Evolutionary conservation across 2,113 vertebrate species (phyloP).

Genomic region (Osmerus mordax): DNA sequence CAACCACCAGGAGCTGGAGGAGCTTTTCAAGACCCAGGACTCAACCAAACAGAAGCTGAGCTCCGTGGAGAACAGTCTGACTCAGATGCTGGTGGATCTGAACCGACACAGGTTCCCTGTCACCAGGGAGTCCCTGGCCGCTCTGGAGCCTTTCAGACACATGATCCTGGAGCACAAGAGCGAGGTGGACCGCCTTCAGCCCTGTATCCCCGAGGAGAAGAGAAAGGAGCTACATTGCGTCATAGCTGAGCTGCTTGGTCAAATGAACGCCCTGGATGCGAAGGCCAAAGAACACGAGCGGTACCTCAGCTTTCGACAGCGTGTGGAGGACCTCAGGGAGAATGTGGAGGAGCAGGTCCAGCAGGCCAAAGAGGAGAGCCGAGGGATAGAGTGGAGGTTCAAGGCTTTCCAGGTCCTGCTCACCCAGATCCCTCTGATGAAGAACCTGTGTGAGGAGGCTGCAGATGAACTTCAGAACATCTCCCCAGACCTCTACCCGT

Average conservation of each 20-base stretch:
- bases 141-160: slow-evolving; percentile 55
- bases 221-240: slow-evolving; percentile 51
- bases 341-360: slow-evolving; percentile 66
- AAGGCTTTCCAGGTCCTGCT: slow-evolving; percentile 68
- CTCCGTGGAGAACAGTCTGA: slow-evolving; percentile 69
- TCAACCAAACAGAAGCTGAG: slow-evolving; percentile 64
- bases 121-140: slow-evolving; percentile 54
- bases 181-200: slow-evolving; percentile 57
- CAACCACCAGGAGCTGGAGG: slow-evolving; percentile 69
- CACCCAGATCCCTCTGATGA: slow-evolving; percentile 69
- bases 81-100: slow-evolving; percentile 54
- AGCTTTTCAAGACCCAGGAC: slow-evolving; percentile 56
- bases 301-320: slow-evolving; percentile 69
- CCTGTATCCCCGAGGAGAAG: slow-evolving; percentile 55
- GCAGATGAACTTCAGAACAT: slow-evolving; percentile 67
- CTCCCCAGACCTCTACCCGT: slow-evolving; percentile 61
- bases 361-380: slow-evolving; percentile 51
- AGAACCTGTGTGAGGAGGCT: slow-evolving; percentile 63
- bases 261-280: slow-evolving; percentile 58
- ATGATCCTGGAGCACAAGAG: slow-evolving; percentile 61
- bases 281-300: slow-evolving; percentile 61
- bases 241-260: slow-evolving; percentile 66
- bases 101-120: slow-evolving; percentile 59
- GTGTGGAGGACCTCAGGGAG: slow-evolving; percentile 67
- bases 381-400: slow-evolving; percentile 54